phyloP scores from a whole-genome alignment of 2,888 invertebrate species.

The Drosophila atripex region DNA sequence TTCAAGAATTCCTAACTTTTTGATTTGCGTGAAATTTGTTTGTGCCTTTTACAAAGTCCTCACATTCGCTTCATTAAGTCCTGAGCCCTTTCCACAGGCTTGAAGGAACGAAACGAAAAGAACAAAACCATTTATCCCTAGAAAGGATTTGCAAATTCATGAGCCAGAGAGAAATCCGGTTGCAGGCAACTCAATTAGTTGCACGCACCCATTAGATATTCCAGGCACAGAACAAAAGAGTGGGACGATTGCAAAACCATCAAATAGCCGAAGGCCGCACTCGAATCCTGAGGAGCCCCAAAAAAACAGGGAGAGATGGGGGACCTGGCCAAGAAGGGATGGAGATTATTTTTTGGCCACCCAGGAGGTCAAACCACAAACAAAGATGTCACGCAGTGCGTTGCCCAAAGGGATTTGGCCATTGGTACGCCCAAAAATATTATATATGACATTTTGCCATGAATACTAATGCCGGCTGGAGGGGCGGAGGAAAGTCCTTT shows the following conservation, averaged over 20 bases:
- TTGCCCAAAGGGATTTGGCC: constrained; percentile 66
- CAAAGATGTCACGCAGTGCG: constrained; percentile 73
- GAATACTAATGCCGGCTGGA: constrained; percentile 74
- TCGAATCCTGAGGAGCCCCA: constrained; percentile 53
- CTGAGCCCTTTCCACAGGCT: constrained; percentile 6
- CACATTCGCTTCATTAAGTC: constrained; percentile 40
- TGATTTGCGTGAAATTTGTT: constrained; percentile 42
- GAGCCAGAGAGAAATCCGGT: constrained; percentile 29
- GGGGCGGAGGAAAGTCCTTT: constrained; percentile 7
- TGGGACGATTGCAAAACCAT: constrained; percentile 74
- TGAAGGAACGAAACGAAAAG: background rate
- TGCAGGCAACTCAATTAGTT: constrained; percentile 72
- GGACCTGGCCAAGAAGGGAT: constrained; percentile 24
- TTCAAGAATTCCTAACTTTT: constrained; percentile 25
- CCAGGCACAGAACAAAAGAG: constrained; percentile 66
- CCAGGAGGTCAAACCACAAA: constrained; percentile 49
- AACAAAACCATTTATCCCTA: constrained; percentile 34
- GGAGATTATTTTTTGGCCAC: constrained; percentile 40
- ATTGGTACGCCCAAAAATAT: constrained; percentile 50
- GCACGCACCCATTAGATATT: constrained; percentile 77
- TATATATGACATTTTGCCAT: constrained; percentile 78
- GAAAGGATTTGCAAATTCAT: constrained; percentile 38
- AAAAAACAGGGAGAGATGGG: constrained; percentile 28
- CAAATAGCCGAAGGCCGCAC: constrained; percentile 75
- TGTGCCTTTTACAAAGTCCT: constrained; percentile 31